Conservation (phyloP, 2,113 vertebrate species). For the Aldabrachelys gigantea region DNA sequence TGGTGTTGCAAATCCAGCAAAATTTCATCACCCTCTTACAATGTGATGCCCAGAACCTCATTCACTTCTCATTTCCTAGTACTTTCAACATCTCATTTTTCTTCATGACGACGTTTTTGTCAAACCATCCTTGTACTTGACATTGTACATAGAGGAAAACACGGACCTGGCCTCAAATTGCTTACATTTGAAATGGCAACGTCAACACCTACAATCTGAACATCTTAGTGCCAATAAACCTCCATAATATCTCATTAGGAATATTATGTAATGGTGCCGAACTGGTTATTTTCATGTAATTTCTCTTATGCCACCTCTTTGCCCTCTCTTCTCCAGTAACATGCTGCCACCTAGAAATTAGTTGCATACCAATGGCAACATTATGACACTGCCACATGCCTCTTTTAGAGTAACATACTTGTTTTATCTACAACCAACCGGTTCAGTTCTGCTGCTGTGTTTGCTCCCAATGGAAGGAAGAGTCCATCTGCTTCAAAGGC, state of each 20-base stretch:
- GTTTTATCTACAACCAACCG: neutral
- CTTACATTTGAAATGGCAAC: conserved; percentile 37
- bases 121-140: conserved; percentile 30
- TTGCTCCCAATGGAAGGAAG: neutral
- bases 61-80: conserved; percentile 9
- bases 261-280: neutral
- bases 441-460: neutral
- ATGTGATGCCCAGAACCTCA: neutral
- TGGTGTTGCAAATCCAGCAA: neutral
- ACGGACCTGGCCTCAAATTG: neutral
- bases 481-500: neutral
- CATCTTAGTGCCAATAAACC: conserved; percentile 22
- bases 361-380: neutral
- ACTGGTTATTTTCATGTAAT: neutral
- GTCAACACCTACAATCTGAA: conserved; percentile 21
- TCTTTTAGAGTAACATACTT: neutral
- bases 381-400: neutral
- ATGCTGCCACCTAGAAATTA: neutral
- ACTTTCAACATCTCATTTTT: conserved; percentile 38
- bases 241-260: conserved; percentile 5
- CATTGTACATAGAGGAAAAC: neutral
- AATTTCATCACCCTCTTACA: neutral
- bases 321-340: neutral
- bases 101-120: conserved; percentile 35
- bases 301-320: neutral